Base-by-base conservation (phyloP, 2,113 vertebrate genomes). In the Lucifuga dentata region DNA sequence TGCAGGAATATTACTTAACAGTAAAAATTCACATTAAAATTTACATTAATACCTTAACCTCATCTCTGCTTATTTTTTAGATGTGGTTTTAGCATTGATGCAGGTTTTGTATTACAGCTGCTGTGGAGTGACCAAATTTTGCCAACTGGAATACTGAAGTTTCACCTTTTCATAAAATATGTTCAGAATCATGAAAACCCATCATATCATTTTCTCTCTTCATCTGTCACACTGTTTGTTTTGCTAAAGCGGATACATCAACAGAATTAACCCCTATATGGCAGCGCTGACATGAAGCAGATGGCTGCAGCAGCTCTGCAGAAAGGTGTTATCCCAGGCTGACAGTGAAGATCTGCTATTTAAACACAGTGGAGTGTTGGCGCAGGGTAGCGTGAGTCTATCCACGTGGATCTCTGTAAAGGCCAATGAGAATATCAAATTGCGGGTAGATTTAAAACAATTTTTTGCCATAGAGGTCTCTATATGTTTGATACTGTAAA, bases 291-390 rank as follows among this genome's bases (percentile, higher is more conserved):
- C 83, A 76, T 58, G 73, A 79, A 89, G 82, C 87, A 90, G 89
- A 90, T 90, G 89, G 89, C 82, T 84, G 71, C 82, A 77, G 82
- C 85, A 82, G 89, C 85, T 61, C 49, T 63, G 86, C 56, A 52
- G 78, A 84, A 85, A 89, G 87, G 89, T 89, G 89, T 84, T 90
- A 89, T 84, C 86, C 43, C 87, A 60, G 72, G 80, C 84, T 90
- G 85, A 88, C 89, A 87, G 87, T 86, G 85, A 89, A 87, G 70
- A 90, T 84, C 83, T 80, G 84, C 77, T 65, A 86, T 79, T 87
- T 76, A 81, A 84, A 83, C 84, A 83, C 73, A 88, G 84, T 62
- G 76, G 71, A 51, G 62, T 72, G 81, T 76, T 84, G 85, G 84
- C 82, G 49, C 73, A 5, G 69, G 51, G 50, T 65, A 80, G 68